These are phyloP conservation scores for Petrocephalus zakoni DNA, from an alignment of 2,113 vertebrate species.

Conservation along the genomic window DNA sequence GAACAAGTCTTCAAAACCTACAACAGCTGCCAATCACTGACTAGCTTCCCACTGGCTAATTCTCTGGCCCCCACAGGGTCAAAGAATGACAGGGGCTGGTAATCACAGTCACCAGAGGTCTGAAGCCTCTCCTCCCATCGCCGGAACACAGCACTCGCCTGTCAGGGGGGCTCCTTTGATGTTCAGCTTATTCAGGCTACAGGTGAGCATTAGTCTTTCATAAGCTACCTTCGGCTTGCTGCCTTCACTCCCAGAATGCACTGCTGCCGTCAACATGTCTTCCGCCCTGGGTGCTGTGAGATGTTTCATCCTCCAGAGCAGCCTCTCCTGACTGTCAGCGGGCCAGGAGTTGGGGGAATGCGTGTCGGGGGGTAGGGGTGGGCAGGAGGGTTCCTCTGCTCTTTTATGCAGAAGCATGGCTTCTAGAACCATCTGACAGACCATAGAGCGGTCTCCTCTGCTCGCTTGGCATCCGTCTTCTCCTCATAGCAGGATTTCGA, in stretches of 20 bases:
- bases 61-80: not conserved
- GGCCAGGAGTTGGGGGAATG: not conserved
- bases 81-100: not conserved
- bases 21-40: not conserved
- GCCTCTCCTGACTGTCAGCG: not conserved
- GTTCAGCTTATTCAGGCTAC: not conserved
- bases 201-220: not conserved
- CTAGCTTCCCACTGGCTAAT: not conserved
- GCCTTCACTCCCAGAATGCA: not conserved
- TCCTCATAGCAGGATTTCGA: not conserved
- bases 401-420: not conserved
- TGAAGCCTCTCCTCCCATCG: not conserved
- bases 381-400: not conserved
- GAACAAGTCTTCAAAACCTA: not conserved
- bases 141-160: not conserved
- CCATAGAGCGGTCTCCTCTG: not conserved
- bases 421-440: not conserved
- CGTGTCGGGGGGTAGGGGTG: too few species aligned
- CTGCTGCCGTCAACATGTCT: not conserved
- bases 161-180: not conserved
- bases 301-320: not conserved
- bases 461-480: not conserved
- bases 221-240: not conserved
- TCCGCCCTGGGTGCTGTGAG: not conserved
- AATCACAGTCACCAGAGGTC: not conserved